Percentiles rank a stretch among this genome's conserved stretches.
Conservation (phyloP, 2,113 vertebrate genomes). For the Suncus etruscus region DNA sequence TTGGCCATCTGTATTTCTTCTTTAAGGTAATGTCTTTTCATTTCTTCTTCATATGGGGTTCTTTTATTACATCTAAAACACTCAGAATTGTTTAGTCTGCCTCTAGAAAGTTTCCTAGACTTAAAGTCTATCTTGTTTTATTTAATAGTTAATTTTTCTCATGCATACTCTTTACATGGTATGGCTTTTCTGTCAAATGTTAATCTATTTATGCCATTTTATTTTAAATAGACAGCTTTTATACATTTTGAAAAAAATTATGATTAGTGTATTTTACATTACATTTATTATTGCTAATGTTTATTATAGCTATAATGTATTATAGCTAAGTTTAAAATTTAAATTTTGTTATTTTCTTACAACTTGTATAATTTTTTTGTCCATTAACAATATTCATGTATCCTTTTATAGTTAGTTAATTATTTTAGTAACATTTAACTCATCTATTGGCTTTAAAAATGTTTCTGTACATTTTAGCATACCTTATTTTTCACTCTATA, state of each 20-base stretch:
- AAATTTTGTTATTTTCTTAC: neutral
- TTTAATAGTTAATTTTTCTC: constrained; percentile 4
- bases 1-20: no score
- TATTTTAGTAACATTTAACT: neutral
- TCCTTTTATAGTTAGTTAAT: neutral
- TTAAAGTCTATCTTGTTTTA: constrained; percentile 28
- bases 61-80: neutral
- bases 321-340: no score
- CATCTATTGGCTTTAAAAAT: neutral
- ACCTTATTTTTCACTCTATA: no score
- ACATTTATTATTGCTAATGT: constrained; percentile 11
- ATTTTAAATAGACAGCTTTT: neutral
- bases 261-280: neutral
- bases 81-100: neutral
- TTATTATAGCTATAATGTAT: neutral
- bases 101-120: neutral
- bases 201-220: neutral
- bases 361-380: neutral
- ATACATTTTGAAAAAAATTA: neutral
- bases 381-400: neutral
- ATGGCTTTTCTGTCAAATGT: constrained; percentile 26
- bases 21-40: no score
- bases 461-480: neutral
- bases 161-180: neutral
- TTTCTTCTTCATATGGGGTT: neutral